Percentiles rank a stretch among this genome's conserved stretches.
Evolutionary conservation across 2,113 vertebrate species (phyloP).

Genomic region (Pandion haliaetus): DNA sequence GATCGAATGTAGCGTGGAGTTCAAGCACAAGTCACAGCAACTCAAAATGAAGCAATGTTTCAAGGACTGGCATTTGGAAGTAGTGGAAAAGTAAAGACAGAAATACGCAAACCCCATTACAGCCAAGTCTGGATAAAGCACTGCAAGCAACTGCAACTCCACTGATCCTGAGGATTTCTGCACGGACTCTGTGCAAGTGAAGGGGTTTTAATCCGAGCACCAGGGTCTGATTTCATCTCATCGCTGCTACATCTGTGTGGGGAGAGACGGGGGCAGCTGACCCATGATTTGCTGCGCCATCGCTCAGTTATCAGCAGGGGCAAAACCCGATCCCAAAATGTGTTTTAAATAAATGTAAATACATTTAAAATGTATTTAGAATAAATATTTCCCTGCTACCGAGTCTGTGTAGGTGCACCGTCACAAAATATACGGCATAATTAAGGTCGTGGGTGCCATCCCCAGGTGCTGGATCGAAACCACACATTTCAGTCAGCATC

Average conservation of each 20-base stretch:
- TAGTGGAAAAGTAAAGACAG: slow-evolving; percentile 10
- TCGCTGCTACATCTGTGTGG: background rate
- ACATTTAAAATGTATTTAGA: background rate
- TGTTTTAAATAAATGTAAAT: background rate
- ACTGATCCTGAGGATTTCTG: background rate
- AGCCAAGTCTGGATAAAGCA: slow-evolving; percentile 31
- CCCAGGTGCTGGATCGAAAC: background rate
- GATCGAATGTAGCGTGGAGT: background rate
- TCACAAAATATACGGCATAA: accelerated
- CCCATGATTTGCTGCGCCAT: background rate
- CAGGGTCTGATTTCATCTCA: background rate
- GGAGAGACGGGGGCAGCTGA: background rate
- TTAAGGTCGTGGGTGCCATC: background rate
- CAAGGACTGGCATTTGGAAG: background rate
- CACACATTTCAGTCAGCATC: background rate
- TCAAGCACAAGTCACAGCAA: slow-evolving; percentile 19
- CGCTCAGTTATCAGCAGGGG: background rate
- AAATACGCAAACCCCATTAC: background rate
- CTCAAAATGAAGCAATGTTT: background rate
- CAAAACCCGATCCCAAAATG: background rate
- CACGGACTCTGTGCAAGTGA: background rate
- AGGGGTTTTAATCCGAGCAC: slow-evolving; percentile 11
- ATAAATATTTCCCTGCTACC: background rate
- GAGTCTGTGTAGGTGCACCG: background rate
- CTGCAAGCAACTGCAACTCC: slow-evolving; percentile 13